Evolutionary conservation across 2,888 invertebrate species (phyloP).

Genomic region (Busseola fusca): DNA sequence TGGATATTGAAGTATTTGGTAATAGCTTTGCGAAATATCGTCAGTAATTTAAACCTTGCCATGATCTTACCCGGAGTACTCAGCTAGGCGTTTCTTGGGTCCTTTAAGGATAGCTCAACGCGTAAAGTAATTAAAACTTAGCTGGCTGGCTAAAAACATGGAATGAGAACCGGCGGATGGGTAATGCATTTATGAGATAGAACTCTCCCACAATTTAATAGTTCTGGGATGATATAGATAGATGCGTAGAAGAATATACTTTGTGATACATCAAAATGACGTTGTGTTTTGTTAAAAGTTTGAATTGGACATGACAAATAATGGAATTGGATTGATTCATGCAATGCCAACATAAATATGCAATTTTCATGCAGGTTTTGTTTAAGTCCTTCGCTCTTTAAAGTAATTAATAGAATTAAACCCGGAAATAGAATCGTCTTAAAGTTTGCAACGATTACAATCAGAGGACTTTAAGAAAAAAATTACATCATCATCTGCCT

Average conservation of each 20-base stretch:
- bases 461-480: neutral
- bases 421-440: neutral
- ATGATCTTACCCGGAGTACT: neutral
- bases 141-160: slow-evolving; percentile 3
- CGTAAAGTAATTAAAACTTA: slow-evolving; percentile 34
- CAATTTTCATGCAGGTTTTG: neutral
- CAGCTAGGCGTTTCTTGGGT: neutral
- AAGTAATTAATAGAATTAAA: neutral
- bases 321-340: neutral
- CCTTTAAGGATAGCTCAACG: slow-evolving; percentile 2
- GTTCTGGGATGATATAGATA: neutral
- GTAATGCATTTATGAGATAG: slow-evolving; percentile 6
- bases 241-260: neutral
- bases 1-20: slow-evolving; percentile 20
- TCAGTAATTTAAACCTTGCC: slow-evolving; percentile 1
- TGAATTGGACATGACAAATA: neutral
- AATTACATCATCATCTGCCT: too few species aligned
- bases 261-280: neutral
- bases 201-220: slow-evolving; percentile 5
- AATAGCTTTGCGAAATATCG: slow-evolving; percentile 21
- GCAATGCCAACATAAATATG: neutral
- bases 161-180: slow-evolving; percentile 1
- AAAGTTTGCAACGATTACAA: neutral
- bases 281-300: neutral
- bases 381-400: neutral